Evolutionary conservation across 2,888 invertebrate species (phyloP), one percentile per base, ranked within the genome.

Genomic region (Panorpa germanica): DNA sequence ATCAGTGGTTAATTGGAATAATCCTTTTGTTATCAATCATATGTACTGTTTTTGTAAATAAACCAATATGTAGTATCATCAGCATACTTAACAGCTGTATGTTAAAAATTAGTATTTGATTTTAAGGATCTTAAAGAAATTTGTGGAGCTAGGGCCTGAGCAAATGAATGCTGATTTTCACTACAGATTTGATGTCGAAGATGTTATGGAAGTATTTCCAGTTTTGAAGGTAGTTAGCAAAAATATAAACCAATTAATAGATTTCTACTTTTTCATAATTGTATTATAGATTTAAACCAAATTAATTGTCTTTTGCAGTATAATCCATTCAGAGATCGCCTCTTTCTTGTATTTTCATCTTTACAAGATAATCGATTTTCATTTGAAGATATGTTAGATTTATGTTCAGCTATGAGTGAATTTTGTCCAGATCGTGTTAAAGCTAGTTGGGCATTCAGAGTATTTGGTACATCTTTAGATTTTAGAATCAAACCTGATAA

Each of bases 381-480:
- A 1, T 81, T 82, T 46, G 80, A 82, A 46, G 81, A 82, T 44
- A 56, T 77, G 39, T 48, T 83, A 24, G 80, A 83, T 48, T 55
- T 82, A 43, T 77, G 70, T 44, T 80, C 78, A 1, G 76, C 65
- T 2, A 71, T 82, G 59, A 74, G 74, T 23, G 61, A 69, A 11
- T 65, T 68, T 37, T 77, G 81, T 35, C 78, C 80, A 0, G 48
- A 62, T 2, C 59, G 65, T 35, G 67, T 78, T 4, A 81, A 81
- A 49, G 70, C 78, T 3, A 60, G 61, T 4, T 82, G 81, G 69
- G 80, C 78, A 8, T 82, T 82, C 46, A 59, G 61, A 47, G 65
- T 82, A 39, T 81, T 70, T 46, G 80, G 80, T 77, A 57, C 44
- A 46, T 34, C 31, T 35, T 15, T 7, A 7, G n/a, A 4, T 13